phyloP scores from a whole-genome alignment of 2,888 invertebrate species.

The Nineta flava region DNA sequence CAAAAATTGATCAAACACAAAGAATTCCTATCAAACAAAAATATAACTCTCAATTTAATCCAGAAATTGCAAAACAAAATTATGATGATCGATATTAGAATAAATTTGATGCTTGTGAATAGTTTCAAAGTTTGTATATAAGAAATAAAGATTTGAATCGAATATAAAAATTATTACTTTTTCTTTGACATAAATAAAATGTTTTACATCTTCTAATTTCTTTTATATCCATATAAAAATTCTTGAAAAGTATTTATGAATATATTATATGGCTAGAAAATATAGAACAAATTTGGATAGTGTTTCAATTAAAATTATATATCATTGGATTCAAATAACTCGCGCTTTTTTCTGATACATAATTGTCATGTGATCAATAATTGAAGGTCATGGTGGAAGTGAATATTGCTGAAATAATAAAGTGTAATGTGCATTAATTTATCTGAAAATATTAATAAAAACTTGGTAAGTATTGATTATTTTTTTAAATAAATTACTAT shows the following conservation, averaged over 20 bases:
- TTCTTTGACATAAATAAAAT: too few species aligned
- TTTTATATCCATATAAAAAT: too few species aligned
- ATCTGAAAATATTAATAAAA: neutral
- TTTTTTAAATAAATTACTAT: neutral
- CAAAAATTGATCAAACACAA: slow-evolving; percentile 14
- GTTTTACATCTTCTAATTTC: too few species aligned
- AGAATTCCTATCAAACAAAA: slow-evolving; percentile 43
- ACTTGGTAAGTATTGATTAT: neutral
- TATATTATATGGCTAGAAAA: too few species aligned
- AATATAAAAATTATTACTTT: too few species aligned
- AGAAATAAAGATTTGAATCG: too few species aligned
- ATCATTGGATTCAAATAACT: too few species aligned
- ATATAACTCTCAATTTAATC: slow-evolving; percentile 96
- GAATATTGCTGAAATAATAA: neutral
- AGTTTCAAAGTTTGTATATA: neutral
- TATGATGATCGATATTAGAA: slow-evolving; percentile 18
- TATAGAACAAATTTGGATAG: too few species aligned
- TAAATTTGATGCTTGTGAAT: neutral
- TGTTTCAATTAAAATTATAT: too few species aligned
- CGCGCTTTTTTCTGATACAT: neutral
- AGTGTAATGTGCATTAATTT: neutral
- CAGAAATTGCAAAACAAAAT: slow-evolving; percentile 74
- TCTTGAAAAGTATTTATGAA: too few species aligned
- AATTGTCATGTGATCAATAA: slow-evolving; percentile 5
- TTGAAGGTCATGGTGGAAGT: slow-evolving; percentile 1